Percentiles rank a stretch among this genome's conserved stretches.
These are phyloP conservation scores for Chascanopsetta lugubris DNA, from an alignment of 2,113 vertebrate genomes.

Conservation along the genomic window DNA sequence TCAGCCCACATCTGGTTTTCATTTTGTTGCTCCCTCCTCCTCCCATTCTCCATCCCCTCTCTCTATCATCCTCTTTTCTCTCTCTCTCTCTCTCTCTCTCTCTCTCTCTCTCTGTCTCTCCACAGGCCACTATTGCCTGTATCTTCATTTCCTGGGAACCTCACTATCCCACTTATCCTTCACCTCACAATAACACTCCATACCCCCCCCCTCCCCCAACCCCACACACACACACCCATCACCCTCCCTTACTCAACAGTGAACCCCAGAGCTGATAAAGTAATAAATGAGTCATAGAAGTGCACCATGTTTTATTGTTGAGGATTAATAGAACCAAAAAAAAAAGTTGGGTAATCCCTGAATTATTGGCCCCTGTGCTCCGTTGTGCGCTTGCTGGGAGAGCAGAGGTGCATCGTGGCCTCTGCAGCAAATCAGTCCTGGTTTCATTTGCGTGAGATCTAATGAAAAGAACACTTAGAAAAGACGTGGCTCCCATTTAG, in stretches of 20 bases:
- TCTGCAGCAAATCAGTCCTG: constrained; percentile 10
- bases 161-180: constrained; percentile 33
- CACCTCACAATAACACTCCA: constrained; percentile 24
- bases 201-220: constrained; percentile 7
- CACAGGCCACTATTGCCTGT: constrained; percentile 44
- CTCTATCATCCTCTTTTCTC: constrained; percentile 43
- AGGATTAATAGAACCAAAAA: constrained; percentile 46
- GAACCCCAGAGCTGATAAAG: constrained; percentile 50
- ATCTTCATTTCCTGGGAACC: constrained; percentile 70
- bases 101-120: constrained; percentile 52
- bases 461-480: constrained; percentile 24
- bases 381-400: constrained; percentile 30
- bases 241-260: constrained; percentile 35
- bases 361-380: constrained; percentile 39
- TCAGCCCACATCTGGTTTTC: constrained; percentile 75
- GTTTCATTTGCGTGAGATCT: no score
- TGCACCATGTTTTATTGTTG: constrained; percentile 57
- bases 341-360: constrained; percentile 47
- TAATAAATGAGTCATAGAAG: constrained; percentile 60
- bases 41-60: constrained; percentile 46
- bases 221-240: no score
- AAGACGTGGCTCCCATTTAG: constrained; percentile 16
- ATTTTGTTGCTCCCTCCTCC: constrained; percentile 61
- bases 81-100: no score
- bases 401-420: constrained; percentile 29